phyloP scores from a whole-genome alignment of 2,797 vertebrate genomes.

The Decapterus maruadsi region DNA sequence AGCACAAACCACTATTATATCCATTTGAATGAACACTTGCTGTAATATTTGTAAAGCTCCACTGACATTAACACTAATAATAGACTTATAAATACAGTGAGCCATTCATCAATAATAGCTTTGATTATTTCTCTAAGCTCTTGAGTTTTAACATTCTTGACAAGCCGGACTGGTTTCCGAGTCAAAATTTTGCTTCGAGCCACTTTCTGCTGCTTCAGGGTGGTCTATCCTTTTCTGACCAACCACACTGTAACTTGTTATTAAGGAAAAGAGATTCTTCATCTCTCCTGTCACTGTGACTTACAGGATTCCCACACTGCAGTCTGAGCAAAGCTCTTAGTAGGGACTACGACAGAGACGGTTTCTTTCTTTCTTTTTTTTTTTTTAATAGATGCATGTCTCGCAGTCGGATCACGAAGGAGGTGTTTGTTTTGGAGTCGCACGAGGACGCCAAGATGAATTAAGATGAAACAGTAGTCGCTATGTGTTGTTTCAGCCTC shows the following conservation, averaged over 20 bases:
- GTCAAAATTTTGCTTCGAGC: slow-evolving; percentile 12
- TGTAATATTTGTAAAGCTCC: slow-evolving; percentile 23
- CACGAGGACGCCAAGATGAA: slow-evolving; percentile 63
- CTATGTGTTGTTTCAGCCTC: slow-evolving; percentile 77
- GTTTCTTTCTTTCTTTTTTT: neutral
- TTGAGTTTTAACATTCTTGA: slow-evolving; percentile 43
- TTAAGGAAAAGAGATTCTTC: slow-evolving; percentile 57
- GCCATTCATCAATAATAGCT: slow-evolving; percentile 38
- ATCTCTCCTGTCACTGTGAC: slow-evolving; percentile 44
- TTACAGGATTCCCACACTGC: slow-evolving; percentile 49
- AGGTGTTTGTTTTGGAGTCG: slow-evolving; percentile 76
- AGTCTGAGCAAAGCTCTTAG: slow-evolving; percentile 34
- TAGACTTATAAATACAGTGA: slow-evolving; percentile 22
- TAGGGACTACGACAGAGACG: slow-evolving; percentile 35
- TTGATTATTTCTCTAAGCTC: slow-evolving; percentile 51
- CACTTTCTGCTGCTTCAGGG: slow-evolving; percentile 60
- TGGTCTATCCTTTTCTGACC: slow-evolving; percentile 65
- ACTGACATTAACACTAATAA: slow-evolving; percentile 39
- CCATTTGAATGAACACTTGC: slow-evolving; percentile 8
- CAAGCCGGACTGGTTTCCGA: slow-evolving; percentile 13
- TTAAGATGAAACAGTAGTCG: slow-evolving; percentile 78
- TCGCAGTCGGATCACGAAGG: slow-evolving; percentile 53
- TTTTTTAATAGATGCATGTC: slow-evolving; percentile 11
- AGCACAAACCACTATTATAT: slow-evolving; percentile 11
- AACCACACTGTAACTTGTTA: slow-evolving; percentile 36